phyloP scores from a whole-genome alignment of 2,113 vertebrate species.

The Stegostoma tigrinum region DNA sequence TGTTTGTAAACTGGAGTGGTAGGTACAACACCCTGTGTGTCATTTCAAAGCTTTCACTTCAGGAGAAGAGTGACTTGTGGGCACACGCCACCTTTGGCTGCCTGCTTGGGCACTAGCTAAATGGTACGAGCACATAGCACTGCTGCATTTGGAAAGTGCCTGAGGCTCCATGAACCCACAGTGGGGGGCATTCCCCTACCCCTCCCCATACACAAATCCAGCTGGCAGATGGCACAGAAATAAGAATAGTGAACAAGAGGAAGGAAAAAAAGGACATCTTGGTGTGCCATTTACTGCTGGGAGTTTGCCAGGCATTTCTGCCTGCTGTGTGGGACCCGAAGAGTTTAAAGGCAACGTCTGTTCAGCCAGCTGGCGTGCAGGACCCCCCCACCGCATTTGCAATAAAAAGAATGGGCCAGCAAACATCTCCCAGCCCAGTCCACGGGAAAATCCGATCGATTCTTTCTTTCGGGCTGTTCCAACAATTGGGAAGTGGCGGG shows the following conservation, averaged over 20 bases:
- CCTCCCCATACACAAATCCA: background rate
- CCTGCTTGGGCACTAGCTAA: background rate
- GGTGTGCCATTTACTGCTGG: background rate
- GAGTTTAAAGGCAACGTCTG: background rate
- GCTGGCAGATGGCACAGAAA: background rate
- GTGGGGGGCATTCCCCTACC: too few relatives aligned
- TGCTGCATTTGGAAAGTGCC: background rate
- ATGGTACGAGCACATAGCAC: background rate
- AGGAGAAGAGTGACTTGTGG: background rate
- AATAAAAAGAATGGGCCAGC: background rate
- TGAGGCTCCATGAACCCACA: background rate
- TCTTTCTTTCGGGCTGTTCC: background rate
- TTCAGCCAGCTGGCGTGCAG: background rate
- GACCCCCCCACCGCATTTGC: background rate
- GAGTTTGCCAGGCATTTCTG: background rate
- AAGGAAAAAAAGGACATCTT: background rate
- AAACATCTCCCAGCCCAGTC: background rate
- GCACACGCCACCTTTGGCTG: background rate
- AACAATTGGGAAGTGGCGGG: constrained; percentile 6
- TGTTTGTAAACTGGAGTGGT: background rate
- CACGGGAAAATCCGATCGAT: background rate
- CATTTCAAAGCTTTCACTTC: background rate
- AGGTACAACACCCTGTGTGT: background rate
- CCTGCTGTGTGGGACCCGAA: background rate
- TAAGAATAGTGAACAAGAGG: background rate